Evolutionary conservation across 1,140 invertebrate species (phyloP), one percentile per base, ranked within the genome.

Genomic region (Battus philenor): DNA sequence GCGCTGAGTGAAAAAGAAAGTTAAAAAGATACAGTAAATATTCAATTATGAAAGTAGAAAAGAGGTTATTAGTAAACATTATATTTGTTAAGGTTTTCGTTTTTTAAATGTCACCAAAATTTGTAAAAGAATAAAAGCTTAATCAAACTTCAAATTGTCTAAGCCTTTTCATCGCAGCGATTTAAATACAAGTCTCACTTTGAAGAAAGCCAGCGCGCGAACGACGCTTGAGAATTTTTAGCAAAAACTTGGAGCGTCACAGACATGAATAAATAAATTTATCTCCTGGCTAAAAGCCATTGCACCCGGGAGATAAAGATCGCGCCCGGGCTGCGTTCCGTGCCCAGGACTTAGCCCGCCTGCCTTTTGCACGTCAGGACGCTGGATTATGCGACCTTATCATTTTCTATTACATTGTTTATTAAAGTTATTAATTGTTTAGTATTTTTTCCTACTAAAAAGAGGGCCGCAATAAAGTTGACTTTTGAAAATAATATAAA

Each of bases 231-330:
- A 39, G 34, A 39, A 39, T 39, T 38, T 38, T 24, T 20, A 39
- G 22, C 26, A 39, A 39, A 39, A 39, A 39, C 22, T 39, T 39
- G 8, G 12, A 13, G 34, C 10, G 18, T 39, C 12, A 15, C 18
- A 12, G 15, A 22, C 34, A 39, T 39, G 20, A 26, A 39, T 39
- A 39, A 39, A 22, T 39, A 39, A 39, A 0, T 39, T 39, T 39
- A 39, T 39, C 34, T 39, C 34, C 15, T 13, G 11, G 26, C 12
- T 15, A 7, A 15, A 39, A 39, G 34, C 34, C 33, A 18, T 39
- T 39, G 34, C 34, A 39, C 20, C 34, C 34, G 32, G 5, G 10
- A 13, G 34, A 39, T 39, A 24, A 22, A 17, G 34, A 39, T 39
- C 34, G 13, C 8, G 20, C 20, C 32, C 18, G 6, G 18, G 18